Percentiles rank a stretch among this genome's conserved stretches.
These are phyloP conservation scores for Rhinatrema bivittatum DNA, from an alignment of 2,797 vertebrate species.

Conservation along the genomic window DNA sequence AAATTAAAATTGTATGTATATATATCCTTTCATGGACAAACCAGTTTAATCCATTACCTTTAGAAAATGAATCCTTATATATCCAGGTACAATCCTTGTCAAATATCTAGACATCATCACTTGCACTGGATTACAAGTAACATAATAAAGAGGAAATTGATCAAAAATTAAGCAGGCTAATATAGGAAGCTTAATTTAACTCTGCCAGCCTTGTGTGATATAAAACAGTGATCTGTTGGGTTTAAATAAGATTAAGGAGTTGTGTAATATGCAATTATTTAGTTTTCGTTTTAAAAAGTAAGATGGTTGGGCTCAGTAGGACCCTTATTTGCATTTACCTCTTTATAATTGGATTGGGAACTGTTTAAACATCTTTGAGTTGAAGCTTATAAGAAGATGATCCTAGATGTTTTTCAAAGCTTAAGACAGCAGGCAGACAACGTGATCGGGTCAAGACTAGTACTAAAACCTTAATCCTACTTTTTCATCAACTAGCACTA, in stretches of 20 bases:
- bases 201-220: slow-evolving; percentile 25
- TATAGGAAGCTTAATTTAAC: slow-evolving; percentile 26
- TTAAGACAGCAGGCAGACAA: slow-evolving; percentile 53
- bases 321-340: slow-evolving; percentile 47
- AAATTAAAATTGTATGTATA: too few relatives aligned
- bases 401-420: slow-evolving; percentile 54
- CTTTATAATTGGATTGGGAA: slow-evolving; percentile 61
- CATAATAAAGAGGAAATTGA: slow-evolving; percentile 53
- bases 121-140: slow-evolving; percentile 54
- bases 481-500: slow-evolving; percentile 43
- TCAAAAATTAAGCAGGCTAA: slow-evolving; percentile 42
- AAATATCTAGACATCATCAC: slow-evolving; percentile 50
- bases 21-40: too few relatives aligned
- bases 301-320: slow-evolving; percentile 41
- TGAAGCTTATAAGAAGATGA: slow-evolving; percentile 50
- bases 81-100: slow-evolving; percentile 47
- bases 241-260: slow-evolving; percentile 56
- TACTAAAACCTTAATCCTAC: slow-evolving; percentile 53
- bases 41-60: slow-evolving; percentile 46
- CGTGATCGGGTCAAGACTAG: slow-evolving; percentile 47
- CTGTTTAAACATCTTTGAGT: slow-evolving; percentile 49
- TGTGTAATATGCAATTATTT: slow-evolving; percentile 48
- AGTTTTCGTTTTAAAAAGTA: slow-evolving; percentile 52
- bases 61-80: slow-evolving; percentile 38
- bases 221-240: slow-evolving; percentile 44